Percentiles rank a stretch among this genome's conserved stretches.
These are phyloP conservation scores for Phoronis australis DNA, from an alignment of 2,888 invertebrate species.

Conservation along the genomic window DNA sequence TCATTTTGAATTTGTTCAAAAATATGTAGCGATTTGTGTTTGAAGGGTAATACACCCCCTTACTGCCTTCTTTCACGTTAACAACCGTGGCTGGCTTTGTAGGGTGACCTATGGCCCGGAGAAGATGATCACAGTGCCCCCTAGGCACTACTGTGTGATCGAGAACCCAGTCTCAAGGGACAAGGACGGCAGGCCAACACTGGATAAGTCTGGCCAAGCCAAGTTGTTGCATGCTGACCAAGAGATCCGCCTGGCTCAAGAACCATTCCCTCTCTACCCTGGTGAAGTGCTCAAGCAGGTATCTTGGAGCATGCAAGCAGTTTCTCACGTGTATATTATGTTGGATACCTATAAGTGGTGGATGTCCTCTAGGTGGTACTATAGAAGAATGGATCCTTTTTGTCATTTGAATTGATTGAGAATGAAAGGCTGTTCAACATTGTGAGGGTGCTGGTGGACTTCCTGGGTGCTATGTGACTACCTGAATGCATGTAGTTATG, in stretches of 20 bases:
- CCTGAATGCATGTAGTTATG: too few relatives aligned
- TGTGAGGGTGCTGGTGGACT: too few relatives aligned
- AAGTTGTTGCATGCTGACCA: conserved; percentile 54
- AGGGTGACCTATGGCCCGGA: conserved; percentile 54
- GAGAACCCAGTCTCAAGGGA: conserved; percentile 54
- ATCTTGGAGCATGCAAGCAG: too few relatives aligned
- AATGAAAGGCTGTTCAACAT: too few relatives aligned
- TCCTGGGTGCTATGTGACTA: too few relatives aligned
- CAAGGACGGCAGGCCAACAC: conserved; percentile 39
- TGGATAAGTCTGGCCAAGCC: conserved; percentile 52
- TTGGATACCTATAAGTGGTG: too few relatives aligned
- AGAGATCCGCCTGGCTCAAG: conserved; percentile 55
- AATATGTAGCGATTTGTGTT: too few relatives aligned
- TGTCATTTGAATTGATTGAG: too few relatives aligned
- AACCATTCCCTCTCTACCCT: conserved; percentile 57
- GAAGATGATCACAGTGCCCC: conserved; percentile 55
- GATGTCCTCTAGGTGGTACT: too few relatives aligned
- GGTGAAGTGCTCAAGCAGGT: conserved; percentile 51
- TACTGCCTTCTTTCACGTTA: background rate
- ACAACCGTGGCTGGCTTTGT: conserved; percentile 2
- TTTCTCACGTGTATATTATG: too few relatives aligned
- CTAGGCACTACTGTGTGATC: conserved; percentile 55
- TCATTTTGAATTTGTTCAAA: too few relatives aligned
- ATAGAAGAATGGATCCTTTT: too few relatives aligned
- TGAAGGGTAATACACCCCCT: background rate